Base-by-base conservation (phyloP, 2,888 invertebrate species). In the Scelioninae gen. 2 region DNA sequence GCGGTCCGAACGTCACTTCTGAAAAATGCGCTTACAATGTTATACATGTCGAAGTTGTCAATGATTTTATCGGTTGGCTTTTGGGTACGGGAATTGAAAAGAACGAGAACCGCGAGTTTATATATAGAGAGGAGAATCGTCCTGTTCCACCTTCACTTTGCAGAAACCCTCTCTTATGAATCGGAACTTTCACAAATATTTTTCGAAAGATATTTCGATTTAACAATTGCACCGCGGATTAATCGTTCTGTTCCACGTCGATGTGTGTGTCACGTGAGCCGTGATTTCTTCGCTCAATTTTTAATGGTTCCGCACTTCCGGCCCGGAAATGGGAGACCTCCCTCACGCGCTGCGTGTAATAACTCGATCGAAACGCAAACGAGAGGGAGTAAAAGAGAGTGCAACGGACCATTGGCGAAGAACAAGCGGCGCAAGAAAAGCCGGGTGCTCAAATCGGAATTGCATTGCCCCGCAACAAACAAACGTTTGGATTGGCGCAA, bases 101-200 rank as follows among this genome's bases (percentile, higher is more conserved):
- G 80, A 78, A 72, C 73, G 70, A 73, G 76, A 71, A 70, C 76
- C 11, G 64, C 75, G 58, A 73, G 81, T 83, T 85, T 86, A 84
- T 86, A 85, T 85, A 85, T 69, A 60, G 25, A 43, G 52, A 22
- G 5, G 43, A 39, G 41, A 64, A 63, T 78, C 78, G 78, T 76
- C 81, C 78, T 78, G 80, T 81, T 81, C 83, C 81, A 82, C 83
- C 82, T 84, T 85, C 85, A 83, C 83, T 84, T 84, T 81, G 82
- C 79, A 73, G 58, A 76, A 76, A 75, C 74, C 77, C 77, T 63
- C 68, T 75, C 77, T 78, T 58, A 11, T 15, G 25, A 33, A 57
- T 60, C 35, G 35, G 13, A n/a, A 74, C 69, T 81, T 79, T 78
- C 70, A 68, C 72, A 48, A 68, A 70, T 69, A 73, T 75, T 69